Base-by-base conservation (phyloP, 2,888 invertebrate species). In the Oscheius sp. region DNA sequence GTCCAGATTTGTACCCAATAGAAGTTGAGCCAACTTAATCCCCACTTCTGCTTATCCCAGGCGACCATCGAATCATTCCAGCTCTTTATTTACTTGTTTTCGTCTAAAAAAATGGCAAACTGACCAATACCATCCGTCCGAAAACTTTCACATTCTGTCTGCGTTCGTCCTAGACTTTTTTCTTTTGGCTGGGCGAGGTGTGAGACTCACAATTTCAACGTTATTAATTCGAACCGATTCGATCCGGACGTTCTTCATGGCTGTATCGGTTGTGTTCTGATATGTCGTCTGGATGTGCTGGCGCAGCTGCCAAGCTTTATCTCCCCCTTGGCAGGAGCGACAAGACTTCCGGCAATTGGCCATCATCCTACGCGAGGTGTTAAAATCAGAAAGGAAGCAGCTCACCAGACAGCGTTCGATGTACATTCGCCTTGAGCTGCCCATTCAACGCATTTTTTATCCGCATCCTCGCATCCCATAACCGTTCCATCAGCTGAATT, bases 1-100 rank as follows among this genome's bases (percentile, higher is more conserved):
- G 84, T 82, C 85, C 85, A 85, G 29, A 87, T 81, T 68, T 86
- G 85, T 17, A 87, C 79, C 86, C 86, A 86, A 70, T 86, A 86
- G 72, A 86, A 87, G 78, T 86, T 86, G 34, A 86, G 74, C 87
- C 87, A 86, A n/a, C 81, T 80, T 39, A 86, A 71, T 20, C 86
- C 86, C 87, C 87, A 86, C 66, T 82, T 71, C n/a, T 84, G 78
- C 69, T 83, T 84, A 74, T 86, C 82, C 86, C 86, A 86, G 0
- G 80, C 74, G 50, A 86, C 78, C 71, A 76, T 75, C 1, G 81
- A 75, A 71, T 86, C 86, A 74, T 86, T 87, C 86, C 86, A 86
- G 17, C 17, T 42, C 42, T 17, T 17, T 20, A n/a, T 4, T n/a
- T 42, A 20, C 8, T 42, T 42, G 4, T 42, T 42, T n/a, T 42